A percentile compares a stretch with the other conserved stretches of the same genome.
Conservation (phyloP, 2,888 invertebrate species). For the Cybosia mesomella region DNA sequence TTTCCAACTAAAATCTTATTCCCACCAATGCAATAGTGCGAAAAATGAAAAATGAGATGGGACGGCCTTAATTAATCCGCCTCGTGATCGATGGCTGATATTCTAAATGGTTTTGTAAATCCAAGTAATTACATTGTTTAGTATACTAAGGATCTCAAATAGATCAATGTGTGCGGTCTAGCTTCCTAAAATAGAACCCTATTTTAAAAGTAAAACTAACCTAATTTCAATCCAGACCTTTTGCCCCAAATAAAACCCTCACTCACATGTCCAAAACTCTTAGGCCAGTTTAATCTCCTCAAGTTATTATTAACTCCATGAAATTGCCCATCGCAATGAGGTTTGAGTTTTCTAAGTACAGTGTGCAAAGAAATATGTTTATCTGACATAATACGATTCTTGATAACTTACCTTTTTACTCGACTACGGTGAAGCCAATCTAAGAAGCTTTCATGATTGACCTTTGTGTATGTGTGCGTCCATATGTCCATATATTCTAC, state of each 20-base stretch:
- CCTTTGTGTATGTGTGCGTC: too few relatives aligned
- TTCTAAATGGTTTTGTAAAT: background rate
- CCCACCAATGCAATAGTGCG: background rate
- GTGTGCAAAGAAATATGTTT: background rate
- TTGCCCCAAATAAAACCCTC: background rate
- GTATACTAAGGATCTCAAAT: background rate
- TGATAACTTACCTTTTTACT: background rate
- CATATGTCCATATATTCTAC: too few relatives aligned
- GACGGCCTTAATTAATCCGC: background rate
- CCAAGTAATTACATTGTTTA: background rate
- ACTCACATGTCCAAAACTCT: conserved; percentile 7
- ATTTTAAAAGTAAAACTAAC: background rate
- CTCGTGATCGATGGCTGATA: background rate
- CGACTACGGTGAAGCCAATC: background rate
- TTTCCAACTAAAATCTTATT: too few relatives aligned
- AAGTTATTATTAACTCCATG: conserved; percentile 21
- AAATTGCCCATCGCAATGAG: conserved; percentile 6
- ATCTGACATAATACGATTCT: too few relatives aligned
- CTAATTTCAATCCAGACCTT: conserved; percentile 8
- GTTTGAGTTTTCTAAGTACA: background rate
- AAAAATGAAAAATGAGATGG: background rate
- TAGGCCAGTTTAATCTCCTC: background rate
- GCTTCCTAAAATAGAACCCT: background rate
- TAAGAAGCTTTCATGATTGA: too few relatives aligned
- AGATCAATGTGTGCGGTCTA: background rate